Evolutionary conservation across 2,113 vertebrate genomes (phyloP).

Genomic region (Xerus inauris): DNA sequence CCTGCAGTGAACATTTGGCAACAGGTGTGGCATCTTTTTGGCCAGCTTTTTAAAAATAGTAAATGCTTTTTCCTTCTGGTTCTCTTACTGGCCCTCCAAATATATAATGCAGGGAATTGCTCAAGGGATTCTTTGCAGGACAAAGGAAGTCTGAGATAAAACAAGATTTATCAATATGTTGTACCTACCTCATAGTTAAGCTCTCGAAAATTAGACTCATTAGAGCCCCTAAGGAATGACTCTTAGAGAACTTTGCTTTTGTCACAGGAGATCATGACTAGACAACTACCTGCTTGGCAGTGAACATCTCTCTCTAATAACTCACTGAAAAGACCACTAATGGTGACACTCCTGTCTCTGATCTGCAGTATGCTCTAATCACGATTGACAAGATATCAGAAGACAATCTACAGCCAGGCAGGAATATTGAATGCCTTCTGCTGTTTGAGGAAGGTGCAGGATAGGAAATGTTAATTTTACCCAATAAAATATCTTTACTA

Average conservation of each 20-base stretch:
- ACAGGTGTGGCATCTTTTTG: background rate
- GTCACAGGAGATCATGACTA: conserved; percentile 7
- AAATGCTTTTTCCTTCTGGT: background rate
- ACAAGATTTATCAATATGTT: conserved; percentile 3
- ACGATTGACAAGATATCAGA: conserved; percentile 58
- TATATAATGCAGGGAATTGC: background rate
- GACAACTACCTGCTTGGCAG: background rate
- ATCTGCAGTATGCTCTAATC: conserved; percentile 48
- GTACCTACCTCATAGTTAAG: background rate
- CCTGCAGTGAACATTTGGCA: background rate
- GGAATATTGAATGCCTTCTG: background rate
- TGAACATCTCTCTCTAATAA: background rate
- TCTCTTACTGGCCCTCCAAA: background rate
- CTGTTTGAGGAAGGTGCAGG: background rate
- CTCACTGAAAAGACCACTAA: conserved; percentile 13
- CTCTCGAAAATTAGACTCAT: conserved; percentile 32
- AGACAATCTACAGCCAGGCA: conserved; percentile 5
- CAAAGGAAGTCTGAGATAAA: conserved; percentile 22
- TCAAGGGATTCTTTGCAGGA: background rate
- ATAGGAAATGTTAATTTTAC: background rate
- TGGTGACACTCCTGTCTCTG: background rate
- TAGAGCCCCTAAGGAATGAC: background rate
- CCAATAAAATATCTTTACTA: background rate
- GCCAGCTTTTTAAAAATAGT: background rate
- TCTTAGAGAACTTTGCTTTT: conserved; percentile 42